These are phyloP conservation scores for Turdus rufiventris DNA, from an alignment of 2,113 vertebrate species.

Conservation along the genomic window DNA sequence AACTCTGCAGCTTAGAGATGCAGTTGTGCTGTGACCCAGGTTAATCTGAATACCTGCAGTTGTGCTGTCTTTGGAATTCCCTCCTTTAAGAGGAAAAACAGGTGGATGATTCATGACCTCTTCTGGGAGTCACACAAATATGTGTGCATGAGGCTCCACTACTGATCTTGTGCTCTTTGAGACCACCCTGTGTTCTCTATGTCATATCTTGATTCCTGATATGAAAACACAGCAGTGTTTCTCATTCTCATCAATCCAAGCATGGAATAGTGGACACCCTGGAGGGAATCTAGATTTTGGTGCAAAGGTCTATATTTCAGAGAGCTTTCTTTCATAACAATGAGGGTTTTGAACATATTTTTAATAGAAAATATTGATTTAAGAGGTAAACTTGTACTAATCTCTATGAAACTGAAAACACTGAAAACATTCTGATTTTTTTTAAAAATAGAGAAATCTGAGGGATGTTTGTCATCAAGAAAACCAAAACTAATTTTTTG, in stretches of 20 bases:
- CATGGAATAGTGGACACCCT: neutral
- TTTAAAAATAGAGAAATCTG: neutral
- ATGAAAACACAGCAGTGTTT: neutral
- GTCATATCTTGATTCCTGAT: neutral
- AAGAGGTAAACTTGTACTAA: neutral
- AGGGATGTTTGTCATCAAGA: neutral
- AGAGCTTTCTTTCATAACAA: neutral
- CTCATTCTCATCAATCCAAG: neutral
- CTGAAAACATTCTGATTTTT: neutral
- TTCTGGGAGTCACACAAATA: neutral
- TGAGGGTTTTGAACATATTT: rapidly evolving
- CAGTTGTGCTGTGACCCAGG: rapidly evolving
- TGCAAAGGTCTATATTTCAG: neutral
- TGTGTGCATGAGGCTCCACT: neutral
- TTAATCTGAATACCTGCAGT: neutral
- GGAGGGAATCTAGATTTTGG: neutral
- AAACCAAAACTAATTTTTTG: neutral
- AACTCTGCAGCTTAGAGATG: neutral
- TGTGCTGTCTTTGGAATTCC: neutral
- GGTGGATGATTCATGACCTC: neutral
- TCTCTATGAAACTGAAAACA: neutral
- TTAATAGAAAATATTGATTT: neutral
- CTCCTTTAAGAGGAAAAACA: neutral
- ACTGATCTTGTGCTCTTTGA: neutral
- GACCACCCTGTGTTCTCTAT: rapidly evolving